Evolutionary conservation across 2,888 invertebrate species (phyloP).

Genomic region (Nemotelus nigrinus): DNA sequence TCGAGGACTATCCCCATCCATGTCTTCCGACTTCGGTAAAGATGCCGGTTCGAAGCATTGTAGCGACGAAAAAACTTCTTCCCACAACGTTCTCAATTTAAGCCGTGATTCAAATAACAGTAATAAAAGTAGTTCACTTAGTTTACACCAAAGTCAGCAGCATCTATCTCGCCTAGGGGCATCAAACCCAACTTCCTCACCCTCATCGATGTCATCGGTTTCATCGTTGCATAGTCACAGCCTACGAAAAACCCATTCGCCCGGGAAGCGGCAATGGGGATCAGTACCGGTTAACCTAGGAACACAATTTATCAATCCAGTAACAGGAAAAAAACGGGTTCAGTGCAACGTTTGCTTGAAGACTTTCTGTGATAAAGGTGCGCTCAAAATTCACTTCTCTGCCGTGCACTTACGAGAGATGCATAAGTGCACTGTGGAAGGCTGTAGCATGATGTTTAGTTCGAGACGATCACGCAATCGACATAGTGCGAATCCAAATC

Average conservation of each 20-base stretch:
- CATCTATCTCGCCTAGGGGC: constrained; percentile 45
- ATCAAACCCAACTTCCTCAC: constrained; percentile 15
- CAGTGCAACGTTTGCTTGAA: constrained; percentile 98
- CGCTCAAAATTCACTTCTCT: constrained; percentile 98
- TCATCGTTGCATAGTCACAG: constrained; percentile 52
- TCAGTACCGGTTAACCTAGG: constrained; percentile 84
- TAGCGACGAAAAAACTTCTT: constrained; percentile 59
- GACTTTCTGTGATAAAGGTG: constrained; percentile 99
- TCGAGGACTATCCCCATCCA: constrained; percentile 56
- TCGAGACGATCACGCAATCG: constrained; percentile 94
- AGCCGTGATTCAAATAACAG: constrained; percentile 66
- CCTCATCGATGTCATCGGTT: constrained; percentile 46
- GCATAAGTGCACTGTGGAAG: constrained; percentile 99
- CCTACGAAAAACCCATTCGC: constrained; percentile 66
- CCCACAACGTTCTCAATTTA: constrained; percentile 72
- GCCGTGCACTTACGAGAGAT: constrained; percentile 98
- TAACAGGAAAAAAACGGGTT: constrained; percentile 95
- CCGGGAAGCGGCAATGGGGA: constrained; percentile 83
- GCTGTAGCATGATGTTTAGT: constrained; percentile 99
- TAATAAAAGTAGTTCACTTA: constrained; percentile 48
- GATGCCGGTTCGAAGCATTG: constrained; percentile 57
- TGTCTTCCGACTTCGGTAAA: constrained; percentile 55
- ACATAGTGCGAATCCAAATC: constrained; percentile 98
- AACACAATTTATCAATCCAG: constrained; percentile 90
- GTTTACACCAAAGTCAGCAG: constrained; percentile 56